Percentiles rank a stretch among this genome's conserved stretches.
Conservation (phyloP, 1,140 invertebrate species). For the Rhagoletis pomonella region DNA sequence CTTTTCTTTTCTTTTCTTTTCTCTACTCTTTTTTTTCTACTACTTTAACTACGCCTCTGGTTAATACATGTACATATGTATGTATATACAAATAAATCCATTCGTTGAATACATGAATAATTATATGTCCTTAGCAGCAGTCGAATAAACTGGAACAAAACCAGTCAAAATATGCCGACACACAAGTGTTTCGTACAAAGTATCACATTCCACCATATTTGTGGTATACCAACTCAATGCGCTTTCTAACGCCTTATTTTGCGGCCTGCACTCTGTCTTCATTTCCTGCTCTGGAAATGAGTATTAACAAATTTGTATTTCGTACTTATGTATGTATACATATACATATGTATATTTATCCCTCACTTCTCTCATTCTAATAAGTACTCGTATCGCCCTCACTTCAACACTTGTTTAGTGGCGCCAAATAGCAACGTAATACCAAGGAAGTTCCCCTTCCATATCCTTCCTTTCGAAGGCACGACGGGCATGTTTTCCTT, state of each 20-base stretch:
- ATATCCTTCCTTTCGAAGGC: neutral
- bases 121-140: neutral
- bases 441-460: neutral
- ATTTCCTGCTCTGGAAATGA: neutral
- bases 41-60: no score
- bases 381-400: neutral
- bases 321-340: no score
- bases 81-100: neutral
- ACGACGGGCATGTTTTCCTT: neutral
- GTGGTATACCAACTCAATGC: neutral
- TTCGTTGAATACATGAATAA: no score
- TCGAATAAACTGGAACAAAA: neutral
- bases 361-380: neutral
- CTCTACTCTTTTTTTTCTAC: no score
- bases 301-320: neutral
- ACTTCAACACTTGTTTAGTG: constrained; percentile 15
- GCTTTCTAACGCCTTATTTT: neutral
- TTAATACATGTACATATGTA: neutral
- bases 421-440: constrained; percentile 49
- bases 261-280: neutral
- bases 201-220: constrained; percentile 2
- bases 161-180: neutral
- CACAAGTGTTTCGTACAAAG: neutral
- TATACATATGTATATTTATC: neutral
- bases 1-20: no score